A percentile compares a stretch with the other conserved stretches of the same genome.
Conservation (phyloP, 2,888 invertebrate genomes). For the Brachylomia viminalis region DNA sequence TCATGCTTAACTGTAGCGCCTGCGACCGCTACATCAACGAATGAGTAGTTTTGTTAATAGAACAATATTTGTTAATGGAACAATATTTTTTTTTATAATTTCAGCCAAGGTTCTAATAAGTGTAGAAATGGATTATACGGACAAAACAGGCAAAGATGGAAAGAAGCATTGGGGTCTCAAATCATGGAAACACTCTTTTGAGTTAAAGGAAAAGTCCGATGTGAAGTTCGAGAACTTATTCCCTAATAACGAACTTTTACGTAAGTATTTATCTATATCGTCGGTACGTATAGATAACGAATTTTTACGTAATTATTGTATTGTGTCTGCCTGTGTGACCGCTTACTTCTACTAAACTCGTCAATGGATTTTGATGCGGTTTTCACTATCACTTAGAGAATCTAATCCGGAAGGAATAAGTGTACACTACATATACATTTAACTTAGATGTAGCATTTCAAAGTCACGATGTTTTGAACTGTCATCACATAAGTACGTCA, state of each 20-base stretch:
- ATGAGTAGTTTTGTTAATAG: not conserved
- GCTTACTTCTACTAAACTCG: not conserved
- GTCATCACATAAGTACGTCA: not conserved
- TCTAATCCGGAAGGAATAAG: not conserved
- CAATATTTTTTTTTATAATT: conserved; percentile 35
- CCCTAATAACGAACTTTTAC: conserved; percentile 72
- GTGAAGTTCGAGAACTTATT: conserved; percentile 77
- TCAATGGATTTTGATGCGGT: not conserved
- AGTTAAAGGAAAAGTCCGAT: conserved; percentile 72
- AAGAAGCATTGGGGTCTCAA: conserved; percentile 74
- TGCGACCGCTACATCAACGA: not conserved
- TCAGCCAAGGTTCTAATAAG: conserved; percentile 67
- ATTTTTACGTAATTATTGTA: conserved; percentile 71
- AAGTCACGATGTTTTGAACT: not conserved
- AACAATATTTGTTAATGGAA: not conserved
- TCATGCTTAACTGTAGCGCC: not conserved
- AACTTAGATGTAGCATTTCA: not conserved
- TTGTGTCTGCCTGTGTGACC: not conserved
- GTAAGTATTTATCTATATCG: conserved; percentile 63
- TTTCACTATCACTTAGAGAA: not conserved
- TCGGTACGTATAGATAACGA: conserved; percentile 64
- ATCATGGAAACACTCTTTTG: conserved; percentile 69
- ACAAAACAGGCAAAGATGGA: conserved; percentile 69
- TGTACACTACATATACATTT: not conserved
- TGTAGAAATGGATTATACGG: conserved; percentile 52